Conservation (phyloP, 2,888 invertebrate genomes). For the Dryococelus australis region DNA sequence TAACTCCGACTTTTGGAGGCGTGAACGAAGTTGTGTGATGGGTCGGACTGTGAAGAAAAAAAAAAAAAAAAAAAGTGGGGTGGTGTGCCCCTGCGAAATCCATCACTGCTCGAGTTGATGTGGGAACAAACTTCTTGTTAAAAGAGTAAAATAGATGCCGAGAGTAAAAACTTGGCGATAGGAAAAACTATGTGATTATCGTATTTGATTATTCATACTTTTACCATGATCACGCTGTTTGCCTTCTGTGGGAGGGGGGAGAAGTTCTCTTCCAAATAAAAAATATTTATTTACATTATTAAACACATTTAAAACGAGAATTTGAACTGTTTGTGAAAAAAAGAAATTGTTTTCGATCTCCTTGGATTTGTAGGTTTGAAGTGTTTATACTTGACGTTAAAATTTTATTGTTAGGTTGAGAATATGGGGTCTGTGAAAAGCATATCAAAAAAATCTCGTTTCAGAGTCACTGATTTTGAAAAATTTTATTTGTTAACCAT, state of each 20-base stretch:
- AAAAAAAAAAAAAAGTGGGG: too few species aligned
- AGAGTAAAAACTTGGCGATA: not conserved
- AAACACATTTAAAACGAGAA: not conserved
- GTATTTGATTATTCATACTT: not conserved
- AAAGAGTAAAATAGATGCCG: not conserved
- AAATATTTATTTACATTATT: not conserved
- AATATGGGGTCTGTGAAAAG: not conserved
- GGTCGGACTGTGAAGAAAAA: not conserved
- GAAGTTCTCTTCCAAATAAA: not conserved
- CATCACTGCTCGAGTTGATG: not conserved
- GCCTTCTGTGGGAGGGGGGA: not conserved
- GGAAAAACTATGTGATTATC: conserved; percentile 1
- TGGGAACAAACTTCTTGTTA: not conserved
- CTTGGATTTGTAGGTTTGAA: conserved; percentile 25
- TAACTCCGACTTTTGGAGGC: too few species aligned
- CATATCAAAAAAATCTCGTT: not conserved
- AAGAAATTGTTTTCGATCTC: not conserved
- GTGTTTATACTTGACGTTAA: conserved; percentile 40
- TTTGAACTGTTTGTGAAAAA: not conserved
- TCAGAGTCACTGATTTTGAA: not conserved
- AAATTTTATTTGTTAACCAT: not conserved
- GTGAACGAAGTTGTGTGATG: too few species aligned
- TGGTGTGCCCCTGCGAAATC: not conserved
- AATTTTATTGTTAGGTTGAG: not conserved
- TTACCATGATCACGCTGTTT: not conserved